A percentile compares a stretch with the other conserved stretches of the same genome.
Evolutionary conservation across 1,140 invertebrate genomes (phyloP).

Genomic region (Atta texana): DNA sequence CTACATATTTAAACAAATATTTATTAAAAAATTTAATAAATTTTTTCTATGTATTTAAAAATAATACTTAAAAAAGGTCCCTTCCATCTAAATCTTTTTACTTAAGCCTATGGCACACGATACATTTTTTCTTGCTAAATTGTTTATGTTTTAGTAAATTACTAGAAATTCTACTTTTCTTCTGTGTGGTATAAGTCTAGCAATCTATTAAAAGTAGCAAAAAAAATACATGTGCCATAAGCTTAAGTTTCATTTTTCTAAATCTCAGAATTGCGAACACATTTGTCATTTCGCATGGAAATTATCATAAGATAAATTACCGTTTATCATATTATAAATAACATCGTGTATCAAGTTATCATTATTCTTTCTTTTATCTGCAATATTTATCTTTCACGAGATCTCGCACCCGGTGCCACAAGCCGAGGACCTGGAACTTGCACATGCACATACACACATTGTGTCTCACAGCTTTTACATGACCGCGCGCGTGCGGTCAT

Average conservation of each 20-base stretch:
- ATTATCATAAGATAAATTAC: neutral
- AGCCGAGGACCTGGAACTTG: neutral
- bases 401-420: conserved; percentile 16
- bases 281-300: neutral
- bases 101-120: too few relatives aligned
- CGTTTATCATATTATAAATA: neutral
- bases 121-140: too few relatives aligned
- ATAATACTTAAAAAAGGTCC: neutral
- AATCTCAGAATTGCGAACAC: too few relatives aligned
- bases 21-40: too few relatives aligned
- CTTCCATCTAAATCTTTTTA: neutral
- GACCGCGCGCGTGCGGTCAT: conserved; percentile 43
- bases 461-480: conserved; percentile 4
- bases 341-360: neutral
- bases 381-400: neutral
- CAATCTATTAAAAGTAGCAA: too few relatives aligned
- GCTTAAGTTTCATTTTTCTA: too few relatives aligned
- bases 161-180: too few relatives aligned
- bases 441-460: neutral
- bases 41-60: too few relatives aligned
- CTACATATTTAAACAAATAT: too few relatives aligned
- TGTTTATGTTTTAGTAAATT: too few relatives aligned
- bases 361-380: neutral
- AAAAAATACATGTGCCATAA: too few relatives aligned
- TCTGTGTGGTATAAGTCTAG: too few relatives aligned